Evolutionary conservation across 1,140 invertebrate species (phyloP), one percentile per base, ranked within the genome.

Genomic region (Caerostris extrusa): DNA sequence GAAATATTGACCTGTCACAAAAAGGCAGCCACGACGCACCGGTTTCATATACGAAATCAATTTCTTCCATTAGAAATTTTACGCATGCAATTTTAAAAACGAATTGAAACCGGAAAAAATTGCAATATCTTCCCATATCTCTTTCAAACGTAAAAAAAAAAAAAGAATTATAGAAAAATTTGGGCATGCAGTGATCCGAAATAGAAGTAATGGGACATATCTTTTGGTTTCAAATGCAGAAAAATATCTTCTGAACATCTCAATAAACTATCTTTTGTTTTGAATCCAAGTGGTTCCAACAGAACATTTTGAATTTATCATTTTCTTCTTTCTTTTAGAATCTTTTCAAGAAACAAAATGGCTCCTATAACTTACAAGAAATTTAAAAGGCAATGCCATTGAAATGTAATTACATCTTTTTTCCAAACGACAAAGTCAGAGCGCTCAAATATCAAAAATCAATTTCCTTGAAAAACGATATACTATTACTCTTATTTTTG

Each of bases 241-340:
- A 87, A 87, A 87, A 87, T 64, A 87, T 87, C 60, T 3, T 87
- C 57, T 64, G 85, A 19, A 64, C 60, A 87, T 87, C 85, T 64
- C 85, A 87, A 87, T 87, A 87, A 87, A 64, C 85, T 56, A 64
- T 87, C 19, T 67, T 87, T 87, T 87, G 58, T 87, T 64, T 64
- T 64, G 58, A 19, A 64, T 87, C 34, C 57, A 50, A 87, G 57
- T 61, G 57, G 60, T 64, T 87, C 58, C 60, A 64, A 19, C 3
- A 50, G 85, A 87, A 50, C 17, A 5, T 7, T 61, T 61, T 7
- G 7, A 50, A 87, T 87, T 34, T 17, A 87, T 87, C 85, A 87
- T 64, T 14, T 64, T 64, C 34, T 34, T 87, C 8, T n/a, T 61
- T 34, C 81, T 14, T 85, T 64, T 14, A 2, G 19, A 14, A 87